Evolutionary conservation across 1,140 invertebrate species (phyloP).

Genomic region (Apis mellifera): Amel_HAv3.1 CM009932.2:9004001-9004500

Average conservation of each 20-base stretch:
- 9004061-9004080: conserved; percentile 72
- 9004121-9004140: background rate
- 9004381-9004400: conserved; percentile 51
- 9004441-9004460: conserved; percentile 37
- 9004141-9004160: conserved; percentile 23
- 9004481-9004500: background rate
- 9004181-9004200: conserved; percentile 16
- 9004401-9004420: conserved; percentile 40
- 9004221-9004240: conserved; percentile 10
- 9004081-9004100: conserved; percentile 63
- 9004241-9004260: too few species aligned
- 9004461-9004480: conserved; percentile 55
- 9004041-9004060: conserved; percentile 63
- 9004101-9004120: conserved; percentile 50
- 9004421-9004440: conserved; percentile 60
- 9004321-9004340: background rate
- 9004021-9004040: conserved; percentile 63
- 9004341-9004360: too few species aligned
- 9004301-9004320: too few species aligned
- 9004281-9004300: too few species aligned
- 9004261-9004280: too few species aligned
- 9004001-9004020: conserved; percentile 61
- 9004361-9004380: conserved; percentile 40
- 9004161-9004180: background rate
- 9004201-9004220: background rate